Evolutionary conservation across 2,113 vertebrate genomes (phyloP).

Genomic region (Oryzias melastigma): DNA sequence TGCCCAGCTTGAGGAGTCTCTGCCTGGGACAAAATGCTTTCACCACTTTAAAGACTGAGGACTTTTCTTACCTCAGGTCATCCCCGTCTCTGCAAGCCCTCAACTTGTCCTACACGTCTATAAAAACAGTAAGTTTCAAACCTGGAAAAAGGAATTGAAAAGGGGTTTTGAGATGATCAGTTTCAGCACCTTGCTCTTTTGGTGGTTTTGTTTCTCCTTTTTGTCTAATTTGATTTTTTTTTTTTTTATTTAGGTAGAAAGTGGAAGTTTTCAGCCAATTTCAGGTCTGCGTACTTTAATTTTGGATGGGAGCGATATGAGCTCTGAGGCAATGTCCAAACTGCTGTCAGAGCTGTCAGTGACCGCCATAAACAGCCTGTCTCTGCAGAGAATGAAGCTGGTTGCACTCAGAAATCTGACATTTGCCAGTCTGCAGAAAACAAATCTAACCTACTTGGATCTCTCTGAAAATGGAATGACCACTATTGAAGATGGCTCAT

Average conservation of each 20-base stretch:
- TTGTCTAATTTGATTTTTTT: constrained; percentile 16
- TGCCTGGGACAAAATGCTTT: constrained; percentile 80
- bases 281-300: constrained; percentile 75
- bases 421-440: constrained; percentile 79
- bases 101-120: constrained; percentile 81
- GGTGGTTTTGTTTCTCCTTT: constrained; percentile 33
- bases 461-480: constrained; percentile 82
- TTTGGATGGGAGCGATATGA: constrained; percentile 78
- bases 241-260: constrained; percentile 77
- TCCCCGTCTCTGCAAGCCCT: constrained; percentile 78
- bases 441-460: constrained; percentile 83
- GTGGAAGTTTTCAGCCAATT: constrained; percentile 81
- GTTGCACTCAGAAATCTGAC: constrained; percentile 65
- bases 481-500: constrained; percentile 75
- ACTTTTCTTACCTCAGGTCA: constrained; percentile 81
- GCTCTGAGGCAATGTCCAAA: constrained; percentile 45
- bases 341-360: constrained; percentile 82
- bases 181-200: constrained; percentile 8
- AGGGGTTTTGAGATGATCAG: not conserved
- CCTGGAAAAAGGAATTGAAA: constrained; percentile 42
- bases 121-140: constrained; percentile 79
- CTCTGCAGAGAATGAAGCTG: constrained; percentile 76
- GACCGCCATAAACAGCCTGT: constrained; percentile 79
- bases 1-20: constrained; percentile 81
- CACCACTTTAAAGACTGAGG: constrained; percentile 73